These are phyloP conservation scores for Microplitis deprimator DNA, from an alignment of 2,888 invertebrate genomes.

Conservation along the genomic window DNA sequence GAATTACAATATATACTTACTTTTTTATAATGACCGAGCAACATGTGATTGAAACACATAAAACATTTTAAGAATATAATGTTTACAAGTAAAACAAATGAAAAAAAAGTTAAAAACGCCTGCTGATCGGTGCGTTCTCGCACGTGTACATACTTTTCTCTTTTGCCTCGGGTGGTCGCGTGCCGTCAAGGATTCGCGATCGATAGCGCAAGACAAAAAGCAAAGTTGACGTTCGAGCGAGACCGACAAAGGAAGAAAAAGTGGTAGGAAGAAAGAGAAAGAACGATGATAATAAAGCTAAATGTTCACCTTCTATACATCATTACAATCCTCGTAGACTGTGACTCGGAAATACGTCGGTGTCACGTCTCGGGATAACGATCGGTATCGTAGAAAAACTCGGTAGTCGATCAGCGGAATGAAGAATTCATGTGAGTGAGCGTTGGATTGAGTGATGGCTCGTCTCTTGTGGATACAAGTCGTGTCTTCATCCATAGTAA, in stretches of 20 bases:
- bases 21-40: neutral
- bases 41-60: slow-evolving; percentile 10
- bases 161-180: slow-evolving; percentile 53
- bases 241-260: slow-evolving; percentile 30
- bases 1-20: neutral
- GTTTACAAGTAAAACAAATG: slow-evolving; percentile 1
- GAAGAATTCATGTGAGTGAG: slow-evolving; percentile 31
- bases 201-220: slow-evolving; percentile 50
- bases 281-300: slow-evolving; percentile 23
- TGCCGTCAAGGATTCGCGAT: slow-evolving; percentile 53
- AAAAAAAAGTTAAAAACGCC: slow-evolving; percentile 24
- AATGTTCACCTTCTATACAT: slow-evolving; percentile 37
- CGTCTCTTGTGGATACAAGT: neutral
- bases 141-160: slow-evolving; percentile 35
- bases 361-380: slow-evolving; percentile 46
- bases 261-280: slow-evolving; percentile 4
- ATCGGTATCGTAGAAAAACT: slow-evolving; percentile 27
- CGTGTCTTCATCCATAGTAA: slow-evolving; percentile 17
- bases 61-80: slow-evolving; percentile 9
- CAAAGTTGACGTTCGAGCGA: slow-evolving; percentile 44
- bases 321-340: slow-evolving; percentile 32
- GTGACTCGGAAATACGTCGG: slow-evolving; percentile 33
- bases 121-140: slow-evolving; percentile 29
- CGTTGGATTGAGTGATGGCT: slow-evolving; percentile 36
- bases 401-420: slow-evolving; percentile 27